phyloP scores from a whole-genome alignment of 35 echinoderm and acorn worm genomes.

The Stichopus chloronotus region DNA sequence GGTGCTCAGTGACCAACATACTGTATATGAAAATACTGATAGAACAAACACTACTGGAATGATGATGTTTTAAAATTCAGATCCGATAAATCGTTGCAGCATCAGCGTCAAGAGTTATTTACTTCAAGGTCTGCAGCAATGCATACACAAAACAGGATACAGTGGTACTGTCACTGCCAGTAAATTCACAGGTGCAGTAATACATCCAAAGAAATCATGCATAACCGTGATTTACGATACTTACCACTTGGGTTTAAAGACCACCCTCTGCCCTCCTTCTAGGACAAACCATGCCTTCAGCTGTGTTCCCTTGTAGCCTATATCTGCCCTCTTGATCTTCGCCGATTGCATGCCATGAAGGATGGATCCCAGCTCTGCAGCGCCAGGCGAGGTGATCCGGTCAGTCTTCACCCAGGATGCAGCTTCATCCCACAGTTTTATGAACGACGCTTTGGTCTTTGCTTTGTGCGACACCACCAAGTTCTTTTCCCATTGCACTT shows the following conservation, averaged over 20 bases:
- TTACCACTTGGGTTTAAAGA: slow-evolving; percentile 97
- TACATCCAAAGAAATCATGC: too few species aligned
- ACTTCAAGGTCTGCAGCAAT: too few species aligned
- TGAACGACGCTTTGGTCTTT: slow-evolving; percentile 1
- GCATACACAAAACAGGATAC: too few species aligned
- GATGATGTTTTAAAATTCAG: too few species aligned
- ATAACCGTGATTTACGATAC: not conserved
- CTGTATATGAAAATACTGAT: too few species aligned
- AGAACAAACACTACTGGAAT: too few species aligned
- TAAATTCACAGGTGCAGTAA: too few species aligned
- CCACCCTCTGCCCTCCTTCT: slow-evolving; percentile 82
- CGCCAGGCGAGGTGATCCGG: slow-evolving; percentile 62
- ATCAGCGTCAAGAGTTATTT: too few species aligned
- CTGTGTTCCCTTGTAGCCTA: slow-evolving; percentile 96
- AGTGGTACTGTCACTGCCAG: too few species aligned
- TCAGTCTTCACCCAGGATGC: slow-evolving; percentile 71
- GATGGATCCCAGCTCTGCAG: slow-evolving; percentile 74
- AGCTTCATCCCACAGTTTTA: slow-evolving; percentile 72
- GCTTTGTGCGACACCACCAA: slow-evolving; percentile 39
- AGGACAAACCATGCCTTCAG: slow-evolving; percentile 81
- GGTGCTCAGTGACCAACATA: too few species aligned
- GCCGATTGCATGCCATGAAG: slow-evolving; percentile 75
- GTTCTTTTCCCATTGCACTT: slow-evolving; percentile 55
- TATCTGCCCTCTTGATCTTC: slow-evolving; percentile 74
- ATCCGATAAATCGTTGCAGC: too few species aligned